These are phyloP conservation scores for Biston stratarius DNA, from an alignment of 2,888 invertebrate genomes.

Conservation along the genomic window DNA sequence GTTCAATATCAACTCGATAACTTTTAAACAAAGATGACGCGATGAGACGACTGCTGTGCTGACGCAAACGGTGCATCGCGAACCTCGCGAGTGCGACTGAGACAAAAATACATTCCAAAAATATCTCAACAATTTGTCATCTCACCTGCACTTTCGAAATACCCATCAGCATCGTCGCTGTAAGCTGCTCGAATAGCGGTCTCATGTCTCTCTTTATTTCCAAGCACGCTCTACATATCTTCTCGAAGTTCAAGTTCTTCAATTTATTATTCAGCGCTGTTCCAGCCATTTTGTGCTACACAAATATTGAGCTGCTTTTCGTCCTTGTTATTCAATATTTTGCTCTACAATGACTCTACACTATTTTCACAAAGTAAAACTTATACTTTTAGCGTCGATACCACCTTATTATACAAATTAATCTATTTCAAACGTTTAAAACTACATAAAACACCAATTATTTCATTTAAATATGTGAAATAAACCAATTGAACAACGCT, in stretches of 20 bases:
- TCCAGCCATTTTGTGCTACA: conserved; percentile 78
- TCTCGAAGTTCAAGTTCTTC: conserved; percentile 80
- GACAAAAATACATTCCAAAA: conserved; percentile 77
- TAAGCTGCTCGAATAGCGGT: conserved; percentile 88
- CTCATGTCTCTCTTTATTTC: conserved; percentile 89
- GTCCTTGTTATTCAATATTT: conserved; percentile 70
- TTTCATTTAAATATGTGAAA: conserved; percentile 39
- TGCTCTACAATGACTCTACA: conserved; percentile 44
- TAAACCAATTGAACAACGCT: conserved; percentile 46
- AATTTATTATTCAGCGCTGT: conserved; percentile 56
- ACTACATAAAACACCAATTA: background rate
- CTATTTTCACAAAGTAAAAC: conserved; percentile 25
- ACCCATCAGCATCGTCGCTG: conserved; percentile 89
- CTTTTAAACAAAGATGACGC: conserved; percentile 83
- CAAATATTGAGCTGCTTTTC: conserved; percentile 67
- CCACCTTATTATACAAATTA: background rate
- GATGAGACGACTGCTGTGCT: conserved; percentile 66
- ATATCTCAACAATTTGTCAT: conserved; percentile 69
- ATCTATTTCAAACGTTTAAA: conserved; percentile 3
- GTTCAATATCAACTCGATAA: conserved; percentile 64
- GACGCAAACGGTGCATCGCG: conserved; percentile 51
- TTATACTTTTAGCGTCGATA: conserved; percentile 20
- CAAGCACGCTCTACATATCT: conserved; percentile 88
- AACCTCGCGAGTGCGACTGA: conserved; percentile 65
- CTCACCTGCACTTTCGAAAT: conserved; percentile 87